Conservation (phyloP, 2,888 invertebrate genomes). For the Lathronympha strigana region DNA sequence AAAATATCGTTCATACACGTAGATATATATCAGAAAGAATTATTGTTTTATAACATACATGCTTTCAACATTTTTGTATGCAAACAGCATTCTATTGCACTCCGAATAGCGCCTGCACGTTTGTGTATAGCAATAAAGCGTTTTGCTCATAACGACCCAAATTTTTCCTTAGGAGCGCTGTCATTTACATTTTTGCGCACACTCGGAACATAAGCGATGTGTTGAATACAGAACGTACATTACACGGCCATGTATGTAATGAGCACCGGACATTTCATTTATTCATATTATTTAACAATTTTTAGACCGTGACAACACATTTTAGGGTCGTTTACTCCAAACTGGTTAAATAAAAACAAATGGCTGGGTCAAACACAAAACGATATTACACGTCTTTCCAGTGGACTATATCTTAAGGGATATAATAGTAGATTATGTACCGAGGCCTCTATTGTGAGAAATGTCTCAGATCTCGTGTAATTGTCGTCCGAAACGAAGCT, state of each 20-base stretch:
- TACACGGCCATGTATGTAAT: constrained; percentile 30
- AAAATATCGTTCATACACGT: background rate
- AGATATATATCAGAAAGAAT: background rate
- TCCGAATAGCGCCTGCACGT: constrained; percentile 51
- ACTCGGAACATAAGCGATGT: constrained; percentile 38
- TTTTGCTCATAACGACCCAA: constrained; percentile 46
- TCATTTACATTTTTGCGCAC: constrained; percentile 50
- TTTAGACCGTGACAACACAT: background rate
- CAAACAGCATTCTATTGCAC: constrained; percentile 47
- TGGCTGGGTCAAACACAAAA: too few species aligned
- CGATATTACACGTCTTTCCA: too few species aligned
- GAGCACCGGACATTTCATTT: constrained; percentile 27
- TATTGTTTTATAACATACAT: constrained; percentile 33
- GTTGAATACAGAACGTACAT: constrained; percentile 44
- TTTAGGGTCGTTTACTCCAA: background rate
- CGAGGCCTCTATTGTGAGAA: too few species aligned
- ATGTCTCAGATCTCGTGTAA: too few species aligned
- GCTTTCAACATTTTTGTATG: constrained; percentile 21
- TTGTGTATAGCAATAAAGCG: constrained; percentile 53
- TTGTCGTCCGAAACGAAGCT: too few species aligned
- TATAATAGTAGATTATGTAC: too few species aligned
- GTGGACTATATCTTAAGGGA: too few species aligned
- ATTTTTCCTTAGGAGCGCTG: constrained; percentile 57
- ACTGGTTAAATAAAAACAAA: background rate
- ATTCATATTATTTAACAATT: constrained; percentile 23